Evolutionary conservation across 2,797 vertebrate species (phyloP).

Genomic region (Momotus momota): DNA sequence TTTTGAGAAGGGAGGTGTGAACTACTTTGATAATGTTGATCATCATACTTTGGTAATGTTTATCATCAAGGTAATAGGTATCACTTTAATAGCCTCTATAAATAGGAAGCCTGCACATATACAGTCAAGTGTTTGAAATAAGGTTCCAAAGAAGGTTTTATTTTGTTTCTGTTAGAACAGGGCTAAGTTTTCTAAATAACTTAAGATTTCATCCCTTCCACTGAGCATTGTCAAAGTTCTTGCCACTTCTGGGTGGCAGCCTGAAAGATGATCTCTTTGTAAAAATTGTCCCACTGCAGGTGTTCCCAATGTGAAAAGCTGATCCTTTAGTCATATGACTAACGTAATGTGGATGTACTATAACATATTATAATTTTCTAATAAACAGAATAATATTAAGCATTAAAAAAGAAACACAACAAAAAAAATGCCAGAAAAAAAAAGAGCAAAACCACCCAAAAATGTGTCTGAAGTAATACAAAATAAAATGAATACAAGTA

Average conservation of each 20-base stretch:
- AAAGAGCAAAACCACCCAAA: neutral
- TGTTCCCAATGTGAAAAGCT: neutral
- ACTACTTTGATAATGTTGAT: neutral
- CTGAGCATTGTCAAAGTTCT: neutral
- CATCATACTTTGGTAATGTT: neutral
- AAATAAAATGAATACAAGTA: neutral
- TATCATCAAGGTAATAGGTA: neutral
- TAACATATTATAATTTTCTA: neutral
- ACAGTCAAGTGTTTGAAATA: neutral
- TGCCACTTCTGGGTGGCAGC: neutral
- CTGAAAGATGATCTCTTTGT: neutral
- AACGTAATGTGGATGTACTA: neutral
- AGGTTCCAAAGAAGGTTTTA: neutral
- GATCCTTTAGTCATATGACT: neutral
- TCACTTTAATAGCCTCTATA: neutral
- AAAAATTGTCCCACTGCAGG: neutral
- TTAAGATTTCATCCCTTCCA: neutral
- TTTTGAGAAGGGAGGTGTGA: neutral
- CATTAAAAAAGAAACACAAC: rapidly evolving
- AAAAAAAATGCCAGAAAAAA: neutral
- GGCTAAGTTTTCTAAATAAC: neutral
- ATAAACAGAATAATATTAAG: neutral
- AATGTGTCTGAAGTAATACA: neutral
- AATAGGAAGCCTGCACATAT: neutral
- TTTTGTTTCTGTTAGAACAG: neutral